Evolutionary conservation across 2,797 vertebrate species (phyloP).

Genomic region (Meda fulgida): DNA sequence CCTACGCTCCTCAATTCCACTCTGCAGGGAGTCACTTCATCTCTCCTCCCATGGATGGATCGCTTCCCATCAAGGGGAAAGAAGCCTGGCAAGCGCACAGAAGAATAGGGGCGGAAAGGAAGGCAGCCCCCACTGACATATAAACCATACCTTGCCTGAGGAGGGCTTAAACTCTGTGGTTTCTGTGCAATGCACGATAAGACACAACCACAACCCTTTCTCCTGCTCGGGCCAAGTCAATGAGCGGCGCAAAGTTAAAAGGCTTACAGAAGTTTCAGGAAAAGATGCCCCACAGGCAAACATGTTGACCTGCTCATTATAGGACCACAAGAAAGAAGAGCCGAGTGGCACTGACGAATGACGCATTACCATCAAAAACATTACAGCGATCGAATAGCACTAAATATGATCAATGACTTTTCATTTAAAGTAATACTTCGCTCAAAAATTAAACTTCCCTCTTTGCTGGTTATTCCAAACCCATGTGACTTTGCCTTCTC

Average conservation of each 20-base stretch:
- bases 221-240: constrained; percentile 54
- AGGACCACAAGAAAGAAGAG: constrained; percentile 50
- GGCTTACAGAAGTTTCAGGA: constrained; percentile 62
- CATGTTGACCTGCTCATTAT: constrained; percentile 75
- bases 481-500: neutral
- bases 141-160: constrained; percentile 64
- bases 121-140: constrained; percentile 54
- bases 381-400: neutral
- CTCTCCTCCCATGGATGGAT: constrained; percentile 48
- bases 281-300: constrained; percentile 73
- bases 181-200: constrained; percentile 66
- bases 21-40: constrained; percentile 33
- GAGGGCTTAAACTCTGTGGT: constrained; percentile 63
- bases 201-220: constrained; percentile 64
- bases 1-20: constrained; percentile 37
- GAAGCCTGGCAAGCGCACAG: constrained; percentile 61
- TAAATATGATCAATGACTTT: neutral
- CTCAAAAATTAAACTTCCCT: neutral
- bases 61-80: constrained; percentile 55
- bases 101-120: constrained; percentile 62
- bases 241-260: constrained; percentile 64
- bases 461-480: neutral
- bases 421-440: neutral
- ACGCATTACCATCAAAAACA: constrained; percentile 10
- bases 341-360: constrained; percentile 19